phyloP scores from a whole-genome alignment of 2,888 invertebrate genomes.

The Machimus rusticus region DNA sequence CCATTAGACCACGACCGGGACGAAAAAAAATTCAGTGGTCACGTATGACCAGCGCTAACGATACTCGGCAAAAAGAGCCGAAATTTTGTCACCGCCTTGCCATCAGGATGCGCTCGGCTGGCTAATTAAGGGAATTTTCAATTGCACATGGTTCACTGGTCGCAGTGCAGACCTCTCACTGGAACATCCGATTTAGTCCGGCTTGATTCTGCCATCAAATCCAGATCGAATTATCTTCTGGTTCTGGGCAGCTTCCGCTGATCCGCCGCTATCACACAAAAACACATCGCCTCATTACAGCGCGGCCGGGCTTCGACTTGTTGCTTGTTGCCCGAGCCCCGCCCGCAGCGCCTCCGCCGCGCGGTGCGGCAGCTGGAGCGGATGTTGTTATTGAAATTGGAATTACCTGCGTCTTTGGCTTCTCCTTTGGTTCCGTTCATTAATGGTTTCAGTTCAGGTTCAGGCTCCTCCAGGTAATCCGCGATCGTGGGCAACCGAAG shows the following conservation, averaged over 20 bases:
- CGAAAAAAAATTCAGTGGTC: background rate
- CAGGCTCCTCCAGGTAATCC: constrained; percentile 32
- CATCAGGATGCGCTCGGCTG: background rate
- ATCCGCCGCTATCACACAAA: background rate
- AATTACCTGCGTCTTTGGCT: constrained; percentile 24
- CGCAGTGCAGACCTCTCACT: constrained; percentile 4
- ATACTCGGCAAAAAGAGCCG: background rate
- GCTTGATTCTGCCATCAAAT: constrained; percentile 24
- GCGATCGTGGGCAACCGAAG: constrained; percentile 13
- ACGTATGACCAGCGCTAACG: constrained; percentile 1
- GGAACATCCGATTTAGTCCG: constrained; percentile 32
- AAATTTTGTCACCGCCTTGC: constrained; percentile 21
- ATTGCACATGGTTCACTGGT: constrained; percentile 19
- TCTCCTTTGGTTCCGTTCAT: constrained; percentile 19
- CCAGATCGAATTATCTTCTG: constrained; percentile 37
- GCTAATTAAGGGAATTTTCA: constrained; percentile 27
- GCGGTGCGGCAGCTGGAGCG: background rate
- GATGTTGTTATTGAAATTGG: constrained; percentile 40
- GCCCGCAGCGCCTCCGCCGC: background rate
- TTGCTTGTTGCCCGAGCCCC: background rate
- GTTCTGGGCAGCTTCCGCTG: constrained; percentile 15
- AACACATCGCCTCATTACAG: constrained; percentile 25
- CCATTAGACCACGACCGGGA: background rate
- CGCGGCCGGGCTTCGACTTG: background rate
- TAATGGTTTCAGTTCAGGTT: constrained; percentile 23